Evolutionary conservation across 2,888 invertebrate species (phyloP).

Genomic region (Sepiola atlantica): DNA sequence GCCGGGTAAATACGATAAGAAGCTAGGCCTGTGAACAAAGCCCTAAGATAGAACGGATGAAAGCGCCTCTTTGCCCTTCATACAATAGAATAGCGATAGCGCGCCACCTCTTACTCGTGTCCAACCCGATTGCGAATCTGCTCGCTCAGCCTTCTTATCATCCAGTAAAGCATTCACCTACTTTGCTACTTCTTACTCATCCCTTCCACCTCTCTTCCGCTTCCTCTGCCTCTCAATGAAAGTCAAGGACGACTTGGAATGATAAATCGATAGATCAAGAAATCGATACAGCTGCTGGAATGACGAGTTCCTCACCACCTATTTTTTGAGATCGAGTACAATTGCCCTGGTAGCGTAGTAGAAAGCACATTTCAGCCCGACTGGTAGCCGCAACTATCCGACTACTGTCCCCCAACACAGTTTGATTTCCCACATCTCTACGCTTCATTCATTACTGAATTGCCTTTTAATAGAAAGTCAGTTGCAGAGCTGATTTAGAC

Average conservation of each 20-base stretch:
- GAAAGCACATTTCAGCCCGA: not conserved
- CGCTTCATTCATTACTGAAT: not conserved
- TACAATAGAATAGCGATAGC: not conserved
- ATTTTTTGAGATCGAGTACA: not conserved
- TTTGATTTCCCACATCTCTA: not conserved
- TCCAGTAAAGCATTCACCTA: not conserved
- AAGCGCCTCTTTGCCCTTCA: slow-evolving; percentile 7
- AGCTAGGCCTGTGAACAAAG: not conserved
- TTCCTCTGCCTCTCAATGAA: not conserved
- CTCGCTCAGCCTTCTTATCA: not conserved
- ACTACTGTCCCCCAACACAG: not conserved
- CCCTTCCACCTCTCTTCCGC: not conserved
- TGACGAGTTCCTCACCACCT: slow-evolving; percentile 4
- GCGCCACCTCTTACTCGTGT: not conserved
- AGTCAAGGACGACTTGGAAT: not conserved
- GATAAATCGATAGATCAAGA: slow-evolving; percentile 20
- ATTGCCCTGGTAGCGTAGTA: not conserved
- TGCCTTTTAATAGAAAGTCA: not conserved
- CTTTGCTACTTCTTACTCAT: not conserved
- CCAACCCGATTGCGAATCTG: not conserved
- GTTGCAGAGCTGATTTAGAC: not conserved
- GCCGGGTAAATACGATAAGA: not conserved
- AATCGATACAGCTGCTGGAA: not conserved
- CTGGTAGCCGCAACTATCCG: not conserved
- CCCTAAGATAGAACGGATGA: not conserved